phyloP scores from a whole-genome alignment of 2,888 invertebrate genomes.

The Ryuthela nishihirai region DNA sequence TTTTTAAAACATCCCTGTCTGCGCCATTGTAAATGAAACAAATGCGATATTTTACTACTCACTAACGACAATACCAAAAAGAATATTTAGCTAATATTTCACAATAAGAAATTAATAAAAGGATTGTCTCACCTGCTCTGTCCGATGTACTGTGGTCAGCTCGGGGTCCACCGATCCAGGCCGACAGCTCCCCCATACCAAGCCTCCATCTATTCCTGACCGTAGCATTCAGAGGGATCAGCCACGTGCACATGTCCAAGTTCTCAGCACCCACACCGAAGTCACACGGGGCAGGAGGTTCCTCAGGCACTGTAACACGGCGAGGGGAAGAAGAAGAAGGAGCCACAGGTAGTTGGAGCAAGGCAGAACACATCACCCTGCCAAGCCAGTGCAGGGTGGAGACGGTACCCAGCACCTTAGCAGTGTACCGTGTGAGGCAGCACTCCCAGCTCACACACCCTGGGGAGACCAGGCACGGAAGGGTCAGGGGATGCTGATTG shows the following conservation, averaged over 20 bases:
- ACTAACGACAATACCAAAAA: no score
- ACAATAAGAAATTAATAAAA: not conserved
- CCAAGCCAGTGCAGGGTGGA: constrained; percentile 30
- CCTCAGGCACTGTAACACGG: constrained; percentile 36
- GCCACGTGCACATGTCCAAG: constrained; percentile 41
- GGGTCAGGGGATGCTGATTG: no score
- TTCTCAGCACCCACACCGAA: constrained; percentile 38
- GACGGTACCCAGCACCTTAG: constrained; percentile 27
- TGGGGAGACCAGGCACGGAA: no score
- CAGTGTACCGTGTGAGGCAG: constrained; percentile 29
- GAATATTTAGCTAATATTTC: not conserved
- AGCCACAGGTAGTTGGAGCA: constrained; percentile 5
- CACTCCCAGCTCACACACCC: constrained; percentile 34
- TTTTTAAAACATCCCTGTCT: no score
- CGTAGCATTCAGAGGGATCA: constrained; percentile 31
- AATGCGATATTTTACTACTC: no score
- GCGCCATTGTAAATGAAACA: no score
- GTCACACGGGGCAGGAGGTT: constrained; percentile 38
- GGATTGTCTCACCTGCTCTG: constrained; percentile 42
- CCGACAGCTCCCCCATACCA: constrained; percentile 42
- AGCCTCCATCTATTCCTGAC: constrained; percentile 39
- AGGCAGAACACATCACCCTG: constrained; percentile 24
- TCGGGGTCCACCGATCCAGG: constrained; percentile 44
- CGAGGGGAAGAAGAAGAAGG: no score
- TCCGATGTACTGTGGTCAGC: constrained; percentile 41